Evolutionary conservation across 2,888 invertebrate genomes (phyloP), one percentile per base, ranked within the genome.

Genomic region (Nemapogon koenigi): DNA sequence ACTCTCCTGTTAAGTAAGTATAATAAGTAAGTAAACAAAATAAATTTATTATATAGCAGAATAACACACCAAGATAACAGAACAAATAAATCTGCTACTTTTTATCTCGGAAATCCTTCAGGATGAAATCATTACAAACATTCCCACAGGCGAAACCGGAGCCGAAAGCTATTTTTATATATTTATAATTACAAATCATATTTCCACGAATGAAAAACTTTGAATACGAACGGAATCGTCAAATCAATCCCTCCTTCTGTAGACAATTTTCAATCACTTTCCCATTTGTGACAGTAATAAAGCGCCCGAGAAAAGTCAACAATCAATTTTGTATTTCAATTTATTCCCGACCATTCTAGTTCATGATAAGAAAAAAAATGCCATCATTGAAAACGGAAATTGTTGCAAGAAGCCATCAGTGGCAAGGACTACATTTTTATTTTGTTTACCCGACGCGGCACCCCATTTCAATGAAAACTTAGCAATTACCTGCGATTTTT

Each of bases 251-350:
- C 50, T 56, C 40, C 59, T 58, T 58, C 65, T 55, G 59, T 61
- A 64, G 67, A 64, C 69, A 75, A 73, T 75, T 70, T 72, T 66
- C 76, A 78, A 78, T 76, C 69, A 68, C 61, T 65, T 72, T 70
- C 69, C 75, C 66, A 78, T 78, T 78, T 76, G 70, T 72, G 71
- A 67, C 75, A 72, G 76, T 75, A 79, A 78, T 79, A 78, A 78
- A 76, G 65, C 70, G 64, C 53, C 70, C 68, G 72, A 75, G 68
- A 65, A 72, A 72, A 68, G 72, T 73, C 78, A 79, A 79, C 79
- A 79, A 78, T 78, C 79, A 76, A 78, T 78, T 80, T 79, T 73
- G 75, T 78, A 76, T 79, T 79, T 76, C 79, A 73, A 78, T 78
- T 76, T 76, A 76, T 75, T 76, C 71, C 73, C 68, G 68, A 66